These are phyloP conservation scores for Nettapus auritus DNA, from an alignment of 2,113 vertebrate species.

Conservation along the genomic window DNA sequence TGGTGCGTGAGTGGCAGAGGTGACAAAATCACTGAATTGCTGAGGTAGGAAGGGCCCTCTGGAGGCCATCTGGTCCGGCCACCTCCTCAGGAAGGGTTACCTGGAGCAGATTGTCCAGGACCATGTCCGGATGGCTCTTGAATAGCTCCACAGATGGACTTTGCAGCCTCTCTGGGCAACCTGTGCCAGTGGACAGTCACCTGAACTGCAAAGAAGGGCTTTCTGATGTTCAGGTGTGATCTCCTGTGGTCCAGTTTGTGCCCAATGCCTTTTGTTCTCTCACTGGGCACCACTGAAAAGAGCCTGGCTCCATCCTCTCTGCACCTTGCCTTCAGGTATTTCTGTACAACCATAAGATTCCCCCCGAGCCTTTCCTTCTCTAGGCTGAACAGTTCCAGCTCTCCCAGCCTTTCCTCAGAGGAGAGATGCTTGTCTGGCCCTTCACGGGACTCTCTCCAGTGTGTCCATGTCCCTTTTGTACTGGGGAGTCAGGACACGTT, in stretches of 20 bases:
- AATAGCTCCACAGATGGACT: background rate
- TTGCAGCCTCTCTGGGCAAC: background rate
- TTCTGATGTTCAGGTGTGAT: fast-evolving
- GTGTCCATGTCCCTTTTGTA: background rate
- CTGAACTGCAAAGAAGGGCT: background rate
- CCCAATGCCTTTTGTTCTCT: background rate
- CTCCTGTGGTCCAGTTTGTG: background rate
- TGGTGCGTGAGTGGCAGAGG: background rate
- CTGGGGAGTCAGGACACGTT: background rate
- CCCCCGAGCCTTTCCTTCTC: background rate
- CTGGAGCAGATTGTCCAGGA: background rate
- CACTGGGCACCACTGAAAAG: background rate
- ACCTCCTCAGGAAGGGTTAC: background rate
- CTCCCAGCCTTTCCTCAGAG: background rate
- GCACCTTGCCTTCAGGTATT: background rate
- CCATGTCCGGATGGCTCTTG: background rate
- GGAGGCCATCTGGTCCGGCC: background rate
- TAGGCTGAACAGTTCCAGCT: background rate
- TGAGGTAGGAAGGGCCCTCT: background rate
- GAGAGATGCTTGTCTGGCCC: background rate
- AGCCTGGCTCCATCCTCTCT: background rate
- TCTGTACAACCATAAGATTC: background rate
- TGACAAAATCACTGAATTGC: background rate
- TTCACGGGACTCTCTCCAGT: background rate
- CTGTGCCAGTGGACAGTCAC: background rate